These are phyloP conservation scores for Dasypolia templi DNA, from an alignment of 2,888 invertebrate genomes.

Conservation along the genomic window DNA sequence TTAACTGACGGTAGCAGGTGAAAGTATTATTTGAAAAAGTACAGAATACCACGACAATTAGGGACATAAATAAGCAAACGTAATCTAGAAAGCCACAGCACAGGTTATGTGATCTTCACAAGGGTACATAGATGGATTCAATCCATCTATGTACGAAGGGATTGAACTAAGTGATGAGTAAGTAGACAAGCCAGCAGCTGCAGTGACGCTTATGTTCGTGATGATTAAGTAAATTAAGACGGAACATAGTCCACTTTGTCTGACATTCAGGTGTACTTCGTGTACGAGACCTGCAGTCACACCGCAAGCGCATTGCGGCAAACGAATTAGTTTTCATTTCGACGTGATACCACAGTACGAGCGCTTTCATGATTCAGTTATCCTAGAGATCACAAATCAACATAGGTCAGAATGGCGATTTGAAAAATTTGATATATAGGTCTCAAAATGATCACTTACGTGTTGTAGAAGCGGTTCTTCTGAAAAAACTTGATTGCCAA, in stretches of 20 bases:
- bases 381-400: too few species aligned
- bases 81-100: not conserved
- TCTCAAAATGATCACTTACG: not conserved
- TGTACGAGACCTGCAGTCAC: not conserved
- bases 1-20: conserved; percentile 51
- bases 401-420: not conserved
- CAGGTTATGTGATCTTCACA: conserved; percentile 8
- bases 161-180: not conserved
- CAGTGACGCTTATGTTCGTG: not conserved
- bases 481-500: not conserved
- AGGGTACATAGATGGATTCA: not conserved
- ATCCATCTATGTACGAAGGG: too few species aligned
- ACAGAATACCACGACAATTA: conserved; percentile 18
- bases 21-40: not conserved
- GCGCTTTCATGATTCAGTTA: not conserved
- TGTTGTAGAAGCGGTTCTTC: not conserved
- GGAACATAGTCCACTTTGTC: not conserved
- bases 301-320: not conserved
- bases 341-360: not conserved
- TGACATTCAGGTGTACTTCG: not conserved
- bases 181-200: not conserved
- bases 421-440: not conserved
- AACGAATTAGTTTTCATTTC: not conserved
- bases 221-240: not conserved
- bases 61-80: not conserved